Conservation (phyloP, 2,113 vertebrate genomes). For the Nannobrachium achirus region DNA sequence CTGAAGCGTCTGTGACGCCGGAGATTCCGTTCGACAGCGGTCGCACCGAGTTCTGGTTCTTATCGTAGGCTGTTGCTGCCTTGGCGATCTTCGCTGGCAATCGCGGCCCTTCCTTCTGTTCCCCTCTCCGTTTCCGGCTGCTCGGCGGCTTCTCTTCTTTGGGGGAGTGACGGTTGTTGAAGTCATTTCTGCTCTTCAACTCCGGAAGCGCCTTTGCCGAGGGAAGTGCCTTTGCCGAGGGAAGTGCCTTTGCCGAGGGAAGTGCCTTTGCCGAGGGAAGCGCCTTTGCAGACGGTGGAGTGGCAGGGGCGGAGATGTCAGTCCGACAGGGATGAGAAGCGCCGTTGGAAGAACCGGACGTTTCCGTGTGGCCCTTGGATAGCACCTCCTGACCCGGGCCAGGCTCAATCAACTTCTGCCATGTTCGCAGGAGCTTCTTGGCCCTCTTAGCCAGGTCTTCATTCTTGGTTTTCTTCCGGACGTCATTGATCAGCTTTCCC, state of each 20-base stretch:
- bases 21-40: conserved; percentile 83
- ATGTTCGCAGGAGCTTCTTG: conserved; percentile 91
- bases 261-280: conserved; percentile 44
- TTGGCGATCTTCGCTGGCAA: conserved; percentile 83
- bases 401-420: conserved; percentile 93
- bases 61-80: conserved; percentile 76
- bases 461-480: conserved; percentile 93
- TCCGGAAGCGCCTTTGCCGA: conserved; percentile 77
- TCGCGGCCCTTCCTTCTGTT: conserved; percentile 81
- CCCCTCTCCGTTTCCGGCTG: conserved; percentile 83
- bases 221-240: conserved; percentile 1
- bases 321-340: conserved; percentile 78
- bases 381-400: conserved; percentile 76
- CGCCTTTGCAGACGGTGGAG: conserved; percentile 67
- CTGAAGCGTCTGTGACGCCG: conserved; percentile 80
- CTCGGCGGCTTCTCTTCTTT: conserved; percentile 76
- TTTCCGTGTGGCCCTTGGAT: conserved; percentile 77
- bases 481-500: conserved; percentile 94
- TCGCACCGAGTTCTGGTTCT: conserved; percentile 79
- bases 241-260: conserved; percentile 65
- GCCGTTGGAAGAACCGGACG: conserved; percentile 80
- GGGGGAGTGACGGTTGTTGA: conserved; percentile 84
- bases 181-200: conserved; percentile 86
- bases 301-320: conserved; percentile 66
- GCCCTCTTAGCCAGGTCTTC: conserved; percentile 93